Evolutionary conservation across 2,113 vertebrate genomes (phyloP).

Genomic region (Pao palembangensis): DNA sequence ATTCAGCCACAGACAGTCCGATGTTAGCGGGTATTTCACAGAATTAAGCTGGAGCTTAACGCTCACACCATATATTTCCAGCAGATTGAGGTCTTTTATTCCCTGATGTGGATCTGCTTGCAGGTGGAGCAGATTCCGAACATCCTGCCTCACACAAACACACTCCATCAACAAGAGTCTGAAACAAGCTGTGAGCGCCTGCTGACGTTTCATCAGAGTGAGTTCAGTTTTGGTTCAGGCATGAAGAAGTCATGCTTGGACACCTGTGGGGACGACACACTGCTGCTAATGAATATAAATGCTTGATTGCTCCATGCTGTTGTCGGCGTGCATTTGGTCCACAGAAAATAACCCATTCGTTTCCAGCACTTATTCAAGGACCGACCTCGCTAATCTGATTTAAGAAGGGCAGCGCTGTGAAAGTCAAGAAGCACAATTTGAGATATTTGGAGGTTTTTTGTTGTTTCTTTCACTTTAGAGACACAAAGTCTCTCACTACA

Average conservation of each 20-base stretch:
- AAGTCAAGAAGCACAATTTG: slow-evolving; percentile 1
- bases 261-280: slow-evolving; percentile 1
- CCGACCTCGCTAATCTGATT: slow-evolving; percentile 32
- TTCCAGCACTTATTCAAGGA: slow-evolving; percentile 32
- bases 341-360: slow-evolving; percentile 36
- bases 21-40: slow-evolving; percentile 23
- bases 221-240: too few relatives aligned
- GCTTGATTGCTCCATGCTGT: too few relatives aligned
- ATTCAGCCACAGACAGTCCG: slow-evolving; percentile 5
- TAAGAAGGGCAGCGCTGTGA: slow-evolving; percentile 24
- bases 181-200: slow-evolving; percentile 6
- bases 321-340: slow-evolving; percentile 1
- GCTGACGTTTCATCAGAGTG: background rate
- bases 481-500: slow-evolving; percentile 55
- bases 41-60: slow-evolving; percentile 6
- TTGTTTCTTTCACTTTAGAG: slow-evolving; percentile 27
- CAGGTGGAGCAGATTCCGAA: background rate
- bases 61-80: background rate
- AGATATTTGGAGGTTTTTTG: slow-evolving; percentile 45
- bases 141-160: slow-evolving; percentile 11
- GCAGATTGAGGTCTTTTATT: background rate
- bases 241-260: too few relatives aligned
- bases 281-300: slow-evolving; percentile 26
- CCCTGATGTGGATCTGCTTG: background rate
- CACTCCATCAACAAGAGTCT: slow-evolving; percentile 16